Evolutionary conservation across 2,113 vertebrate genomes (phyloP).

Genomic region (Falco punctatus): DNA sequence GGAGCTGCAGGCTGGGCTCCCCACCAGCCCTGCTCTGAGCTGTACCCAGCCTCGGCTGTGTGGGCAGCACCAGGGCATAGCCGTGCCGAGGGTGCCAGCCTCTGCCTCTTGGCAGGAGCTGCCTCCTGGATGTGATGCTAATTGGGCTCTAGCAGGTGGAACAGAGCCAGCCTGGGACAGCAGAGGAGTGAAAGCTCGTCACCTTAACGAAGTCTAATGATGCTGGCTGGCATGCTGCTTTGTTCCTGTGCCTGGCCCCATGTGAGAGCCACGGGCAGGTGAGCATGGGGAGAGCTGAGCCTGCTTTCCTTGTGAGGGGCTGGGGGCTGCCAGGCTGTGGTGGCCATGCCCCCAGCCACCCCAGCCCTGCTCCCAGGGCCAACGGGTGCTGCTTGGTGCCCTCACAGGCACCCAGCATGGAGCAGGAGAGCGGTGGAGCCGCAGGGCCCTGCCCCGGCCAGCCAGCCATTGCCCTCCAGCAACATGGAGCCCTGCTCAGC

Average conservation of each 20-base stretch:
- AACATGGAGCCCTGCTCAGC: neutral
- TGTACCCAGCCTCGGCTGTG: neutral
- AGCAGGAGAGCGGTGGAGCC: neutral
- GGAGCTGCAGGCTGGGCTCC: neutral
- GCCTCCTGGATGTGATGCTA: neutral
- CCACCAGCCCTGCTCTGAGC: neutral
- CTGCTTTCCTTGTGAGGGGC: neutral
- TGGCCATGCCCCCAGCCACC: neutral
- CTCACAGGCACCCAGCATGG: accelerated
- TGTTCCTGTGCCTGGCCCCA: neutral
- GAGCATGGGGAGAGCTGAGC: neutral
- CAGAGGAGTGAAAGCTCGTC: constrained; percentile 21
- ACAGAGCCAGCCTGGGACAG: neutral
- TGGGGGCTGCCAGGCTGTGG: neutral
- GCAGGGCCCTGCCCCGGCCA: accelerated
- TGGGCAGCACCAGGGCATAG: neutral
- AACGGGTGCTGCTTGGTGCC: accelerated
- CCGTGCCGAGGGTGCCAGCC: neutral
- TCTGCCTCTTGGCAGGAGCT: neutral
- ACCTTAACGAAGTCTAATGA: constrained; percentile 57
- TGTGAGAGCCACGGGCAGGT: neutral
- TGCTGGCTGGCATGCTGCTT: neutral
- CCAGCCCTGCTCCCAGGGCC: neutral
- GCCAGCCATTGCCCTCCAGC: no score
- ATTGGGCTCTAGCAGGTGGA: constrained; percentile 13